These are phyloP conservation scores for Merops nubicus DNA, from an alignment of 2,113 vertebrate genomes.

Conservation along the genomic window DNA sequence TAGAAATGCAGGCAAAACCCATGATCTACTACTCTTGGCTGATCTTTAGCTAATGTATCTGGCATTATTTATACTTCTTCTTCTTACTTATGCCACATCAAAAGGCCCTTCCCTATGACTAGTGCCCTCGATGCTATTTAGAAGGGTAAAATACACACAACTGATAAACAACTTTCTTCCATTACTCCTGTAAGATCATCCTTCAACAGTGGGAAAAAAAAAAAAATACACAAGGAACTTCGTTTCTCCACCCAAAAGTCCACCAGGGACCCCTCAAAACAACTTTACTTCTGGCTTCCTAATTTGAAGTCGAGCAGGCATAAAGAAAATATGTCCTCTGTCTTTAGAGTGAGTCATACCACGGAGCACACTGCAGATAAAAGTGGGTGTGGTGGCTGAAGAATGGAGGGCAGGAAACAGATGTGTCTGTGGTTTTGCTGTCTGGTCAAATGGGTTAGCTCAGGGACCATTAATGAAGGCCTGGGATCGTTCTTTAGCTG, in stretches of 20 bases:
- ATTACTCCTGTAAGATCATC: background rate
- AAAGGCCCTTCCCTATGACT: background rate
- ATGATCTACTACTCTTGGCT: background rate
- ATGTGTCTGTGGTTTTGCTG: constrained; percentile 38
- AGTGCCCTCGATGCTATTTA: rapidly evolving
- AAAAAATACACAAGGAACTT: background rate
- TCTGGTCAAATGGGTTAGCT: constrained; percentile 13
- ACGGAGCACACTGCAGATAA: constrained; percentile 3
- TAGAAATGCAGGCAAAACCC: background rate
- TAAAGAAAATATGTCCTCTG: background rate
- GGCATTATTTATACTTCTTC: background rate
- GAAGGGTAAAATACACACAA: background rate
- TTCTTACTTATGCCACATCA: background rate
- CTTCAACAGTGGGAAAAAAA: background rate
- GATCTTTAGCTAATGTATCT: background rate
- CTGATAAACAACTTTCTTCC: background rate
- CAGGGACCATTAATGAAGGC: background rate
- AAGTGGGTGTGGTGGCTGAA: constrained; percentile 29
- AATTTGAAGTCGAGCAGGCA: background rate
- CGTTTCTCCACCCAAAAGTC: background rate
- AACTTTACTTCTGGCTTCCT: background rate
- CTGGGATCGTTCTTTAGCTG: background rate
- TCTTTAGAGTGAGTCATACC: constrained; percentile 15
- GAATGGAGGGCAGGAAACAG: constrained; percentile 50
- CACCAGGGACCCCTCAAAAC: constrained; percentile 8